Evolutionary conservation across 2,797 vertebrate species (phyloP).

Genomic region (Chiloscyllium punctatum): DNA sequence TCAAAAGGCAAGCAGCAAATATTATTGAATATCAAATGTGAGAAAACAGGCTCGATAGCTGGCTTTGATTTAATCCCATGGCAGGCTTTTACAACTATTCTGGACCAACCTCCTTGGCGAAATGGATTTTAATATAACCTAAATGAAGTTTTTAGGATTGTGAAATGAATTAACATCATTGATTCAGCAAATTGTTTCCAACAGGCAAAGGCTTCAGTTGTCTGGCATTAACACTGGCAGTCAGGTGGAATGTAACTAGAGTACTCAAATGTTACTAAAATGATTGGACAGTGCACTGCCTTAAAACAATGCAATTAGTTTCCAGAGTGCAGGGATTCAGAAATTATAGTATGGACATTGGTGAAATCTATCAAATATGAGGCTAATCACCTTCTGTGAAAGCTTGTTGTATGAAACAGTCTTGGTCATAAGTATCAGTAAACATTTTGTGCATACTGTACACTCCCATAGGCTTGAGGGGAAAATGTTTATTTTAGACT

Average conservation of each 20-base stretch:
- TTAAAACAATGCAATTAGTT: neutral
- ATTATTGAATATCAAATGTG: neutral
- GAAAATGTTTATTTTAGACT: neutral
- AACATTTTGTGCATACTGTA: neutral
- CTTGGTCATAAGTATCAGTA: neutral
- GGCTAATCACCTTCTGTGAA: neutral
- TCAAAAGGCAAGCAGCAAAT: neutral
- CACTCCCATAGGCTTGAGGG: neutral
- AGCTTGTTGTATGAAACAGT: neutral
- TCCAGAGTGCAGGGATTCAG: neutral
- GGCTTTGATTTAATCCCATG: neutral
- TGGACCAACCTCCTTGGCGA: neutral
- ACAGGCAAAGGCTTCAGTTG: neutral
- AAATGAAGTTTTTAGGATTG: neutral
- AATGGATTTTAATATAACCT: neutral
- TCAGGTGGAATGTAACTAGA: neutral
- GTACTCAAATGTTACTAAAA: neutral
- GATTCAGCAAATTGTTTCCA: neutral
- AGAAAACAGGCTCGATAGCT: neutral
- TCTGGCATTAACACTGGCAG: neutral
- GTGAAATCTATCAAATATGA: neutral
- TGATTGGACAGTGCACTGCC: neutral
- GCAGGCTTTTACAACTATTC: neutral
- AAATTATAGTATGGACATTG: neutral
- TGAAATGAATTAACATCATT: neutral